phyloP scores from a whole-genome alignment of 2,113 vertebrate genomes.

The Bos taurus region ARS-UCD2.0 NC_037337.1:15103001-15103500 shows the following conservation, averaged over 20 bases:
- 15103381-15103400: background rate
- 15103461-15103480: background rate
- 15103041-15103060: background rate
- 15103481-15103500: background rate
- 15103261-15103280: conserved; percentile 36
- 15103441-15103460: background rate
- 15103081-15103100: background rate
- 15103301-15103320: conserved; percentile 31
- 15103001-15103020: background rate
- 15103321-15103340: conserved; percentile 17
- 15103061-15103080: background rate
- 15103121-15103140: background rate
- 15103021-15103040: background rate
- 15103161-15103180: background rate
- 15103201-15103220: background rate
- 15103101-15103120: background rate
- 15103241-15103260: conserved; percentile 30
- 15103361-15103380: background rate
- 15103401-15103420: background rate
- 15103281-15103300: conserved; percentile 10
- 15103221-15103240: conserved; percentile 26
- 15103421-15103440: background rate
- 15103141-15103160: background rate
- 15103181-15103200: background rate
- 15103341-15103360: background rate